These are phyloP conservation scores for Drosophila limbata DNA, from an alignment of 2,888 invertebrate genomes.

Conservation along the genomic window DNA sequence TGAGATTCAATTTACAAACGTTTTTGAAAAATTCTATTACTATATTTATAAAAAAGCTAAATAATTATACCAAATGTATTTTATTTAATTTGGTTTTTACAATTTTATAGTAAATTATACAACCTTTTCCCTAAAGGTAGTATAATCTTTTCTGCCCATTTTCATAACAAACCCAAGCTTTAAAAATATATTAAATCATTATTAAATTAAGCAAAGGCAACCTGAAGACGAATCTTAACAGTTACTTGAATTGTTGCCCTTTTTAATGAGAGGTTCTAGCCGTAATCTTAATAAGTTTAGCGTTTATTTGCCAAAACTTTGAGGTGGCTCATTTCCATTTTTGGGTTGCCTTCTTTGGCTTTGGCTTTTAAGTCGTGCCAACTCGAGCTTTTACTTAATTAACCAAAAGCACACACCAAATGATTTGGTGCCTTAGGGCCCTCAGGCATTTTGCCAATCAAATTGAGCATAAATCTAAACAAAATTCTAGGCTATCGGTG, in stretches of 20 bases:
- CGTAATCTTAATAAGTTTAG: constrained; percentile 32
- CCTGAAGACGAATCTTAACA: neutral
- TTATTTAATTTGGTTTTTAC: too few relatives aligned
- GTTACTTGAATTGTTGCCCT: neutral
- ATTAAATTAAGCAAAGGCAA: neutral
- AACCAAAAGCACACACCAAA: constrained; percentile 55
- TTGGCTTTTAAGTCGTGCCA: constrained; percentile 16
- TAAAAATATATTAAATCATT: constrained; percentile 4
- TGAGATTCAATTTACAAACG: neutral
- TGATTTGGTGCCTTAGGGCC: constrained; percentile 50
- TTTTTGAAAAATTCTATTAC: too few relatives aligned
- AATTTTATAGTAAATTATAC: too few relatives aligned
- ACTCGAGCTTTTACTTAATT: constrained; percentile 37
- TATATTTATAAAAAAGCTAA: too few relatives aligned
- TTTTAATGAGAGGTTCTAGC: constrained; percentile 22
- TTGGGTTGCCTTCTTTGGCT: constrained; percentile 1
- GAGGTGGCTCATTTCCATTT: constrained; percentile 20
- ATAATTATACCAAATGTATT: too few relatives aligned
- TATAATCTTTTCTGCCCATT: neutral
- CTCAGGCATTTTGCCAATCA: constrained; percentile 68
- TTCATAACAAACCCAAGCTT: neutral
- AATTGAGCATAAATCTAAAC: constrained; percentile 77
- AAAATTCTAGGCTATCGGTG: constrained; percentile 50
- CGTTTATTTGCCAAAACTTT: constrained; percentile 26
- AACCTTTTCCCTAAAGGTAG: neutral